These are phyloP conservation scores for Halisarca cf. caerulea DNA, from an alignment of 37 sponge, comb jelly and placozoan genomes.

Conservation along the genomic window DNA sequence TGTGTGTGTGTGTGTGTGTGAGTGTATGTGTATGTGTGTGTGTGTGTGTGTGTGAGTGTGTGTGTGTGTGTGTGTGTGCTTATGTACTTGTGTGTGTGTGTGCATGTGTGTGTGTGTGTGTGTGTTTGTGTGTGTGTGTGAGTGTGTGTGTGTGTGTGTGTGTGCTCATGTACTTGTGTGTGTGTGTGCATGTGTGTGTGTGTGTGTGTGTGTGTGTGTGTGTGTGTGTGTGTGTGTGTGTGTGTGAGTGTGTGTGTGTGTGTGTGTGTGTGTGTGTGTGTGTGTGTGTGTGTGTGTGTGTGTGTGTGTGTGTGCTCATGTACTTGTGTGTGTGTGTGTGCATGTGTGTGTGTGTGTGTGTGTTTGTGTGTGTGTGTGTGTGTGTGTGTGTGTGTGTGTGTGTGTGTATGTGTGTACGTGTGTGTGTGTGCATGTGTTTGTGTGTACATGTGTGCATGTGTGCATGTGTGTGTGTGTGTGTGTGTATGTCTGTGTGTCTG, in stretches of 20 bases:
- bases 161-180: constrained; percentile 1
- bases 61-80: too few species aligned
- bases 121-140: neutral
- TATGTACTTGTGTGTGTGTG: too few species aligned
- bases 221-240: constrained; percentile 30
- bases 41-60: neutral
- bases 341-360: too few species aligned
- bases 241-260: constrained; percentile 12
- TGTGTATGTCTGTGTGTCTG: too few species aligned
- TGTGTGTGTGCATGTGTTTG: too few species aligned
- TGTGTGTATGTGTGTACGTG: too few species aligned
- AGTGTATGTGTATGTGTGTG: neutral
- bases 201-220: constrained; percentile 13
- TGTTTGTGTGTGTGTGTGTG: too few species aligned
- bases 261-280: constrained; percentile 14
- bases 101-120: neutral
- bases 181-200: constrained; percentile 11
- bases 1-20: constrained; percentile 6
- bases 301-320: too few species aligned
- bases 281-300: neutral
- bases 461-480: too few species aligned
- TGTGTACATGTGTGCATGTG: too few species aligned
- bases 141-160: neutral
- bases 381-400: too few species aligned
- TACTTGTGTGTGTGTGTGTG: too few species aligned